Conservation (phyloP, 1,140 invertebrate genomes). For the Drosophila bifasciata region DNA sequence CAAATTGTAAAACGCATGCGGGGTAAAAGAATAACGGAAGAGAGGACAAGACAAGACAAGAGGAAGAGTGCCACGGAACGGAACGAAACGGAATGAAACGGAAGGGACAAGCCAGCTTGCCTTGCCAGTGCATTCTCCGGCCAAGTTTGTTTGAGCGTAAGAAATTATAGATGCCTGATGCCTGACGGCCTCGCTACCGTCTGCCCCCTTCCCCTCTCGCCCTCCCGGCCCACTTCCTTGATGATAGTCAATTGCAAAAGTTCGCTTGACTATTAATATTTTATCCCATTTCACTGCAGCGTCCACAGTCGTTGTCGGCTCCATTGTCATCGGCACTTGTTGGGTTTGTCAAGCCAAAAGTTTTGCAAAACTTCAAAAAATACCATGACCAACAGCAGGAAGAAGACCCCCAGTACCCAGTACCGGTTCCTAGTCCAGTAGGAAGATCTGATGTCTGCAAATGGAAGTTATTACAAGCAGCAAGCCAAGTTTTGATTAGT, state of each 20-base stretch:
- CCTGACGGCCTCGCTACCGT: slow-evolving; percentile 38
- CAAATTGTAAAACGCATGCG: slow-evolving; percentile 73
- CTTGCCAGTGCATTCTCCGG: slow-evolving; percentile 51
- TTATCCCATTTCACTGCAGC: slow-evolving; percentile 72
- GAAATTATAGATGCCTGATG: slow-evolving; percentile 78
- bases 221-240: slow-evolving; percentile 38
- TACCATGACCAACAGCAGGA: slow-evolving; percentile 8
- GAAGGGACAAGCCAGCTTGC: slow-evolving; percentile 20
- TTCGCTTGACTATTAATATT: slow-evolving; percentile 78
- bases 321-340: slow-evolving; percentile 75
- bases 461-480: slow-evolving; percentile 55
- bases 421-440: not conserved
- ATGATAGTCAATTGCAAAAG: slow-evolving; percentile 77
- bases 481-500: slow-evolving; percentile 61
- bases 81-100: not conserved
- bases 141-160: slow-evolving; percentile 74
- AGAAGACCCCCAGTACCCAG: slow-evolving; percentile 2
- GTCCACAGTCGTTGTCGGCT: slow-evolving; percentile 38
- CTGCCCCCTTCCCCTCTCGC: not conserved
- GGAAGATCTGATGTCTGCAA: slow-evolving; percentile 49
- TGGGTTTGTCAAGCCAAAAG: slow-evolving; percentile 62
- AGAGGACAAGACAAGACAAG: not conserved
- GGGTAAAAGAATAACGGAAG: slow-evolving; percentile 1
- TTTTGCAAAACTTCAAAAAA: slow-evolving; percentile 50
- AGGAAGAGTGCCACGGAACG: not conserved